Evolutionary conservation across 2,888 invertebrate species (phyloP), one percentile per base, ranked within the genome.

Genomic region (Anthoptus insignis): DNA sequence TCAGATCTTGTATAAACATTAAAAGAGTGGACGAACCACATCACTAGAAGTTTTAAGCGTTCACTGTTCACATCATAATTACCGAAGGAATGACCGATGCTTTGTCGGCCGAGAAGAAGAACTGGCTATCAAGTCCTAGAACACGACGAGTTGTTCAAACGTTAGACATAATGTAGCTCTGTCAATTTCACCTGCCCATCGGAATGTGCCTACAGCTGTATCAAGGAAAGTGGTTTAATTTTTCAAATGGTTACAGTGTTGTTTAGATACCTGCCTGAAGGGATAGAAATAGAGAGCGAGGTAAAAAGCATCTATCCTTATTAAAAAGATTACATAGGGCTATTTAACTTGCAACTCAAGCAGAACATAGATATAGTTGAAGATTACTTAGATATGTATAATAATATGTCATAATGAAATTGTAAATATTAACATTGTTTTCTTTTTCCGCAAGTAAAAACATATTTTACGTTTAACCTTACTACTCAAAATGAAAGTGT

Each of bases 181-280:
- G 81, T 77, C 78, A 84, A 86, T 85, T 85, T 82, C 81, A 86
- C 83, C 84, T 84, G 86, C 77, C 73, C 79, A 79, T 73, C 76
- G 81, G 83, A 83, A 86, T 83, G 84, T 79, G 84, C 81, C 81
- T 73, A 27, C 27, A 45, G 52, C 68, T 77, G 81, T 79, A 79
- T 78, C 81, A 81, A 74, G 79, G 86, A 87, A 88, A 87, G 87
- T 87, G 85, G 83, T 86, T 76, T 76, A 79, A 87, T 88, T 87
- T 86, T 86, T 87, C 83, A 85, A 86, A 64, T 50, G 39, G 50
- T 63, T 63, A 32, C 19, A 21, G 49, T 57, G 14, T 39, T 39
- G 22, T 50, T 64, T 52, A 50, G 39, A 32, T 64, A 39, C 50
- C 45, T 24, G 57, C 64, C 64, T 57, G 54, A 42, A 64, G 57